Percentiles rank a stretch among this genome's conserved stretches.
Conservation (phyloP, 2,888 invertebrate genomes). For the Himalopsyche japonica region DNA sequence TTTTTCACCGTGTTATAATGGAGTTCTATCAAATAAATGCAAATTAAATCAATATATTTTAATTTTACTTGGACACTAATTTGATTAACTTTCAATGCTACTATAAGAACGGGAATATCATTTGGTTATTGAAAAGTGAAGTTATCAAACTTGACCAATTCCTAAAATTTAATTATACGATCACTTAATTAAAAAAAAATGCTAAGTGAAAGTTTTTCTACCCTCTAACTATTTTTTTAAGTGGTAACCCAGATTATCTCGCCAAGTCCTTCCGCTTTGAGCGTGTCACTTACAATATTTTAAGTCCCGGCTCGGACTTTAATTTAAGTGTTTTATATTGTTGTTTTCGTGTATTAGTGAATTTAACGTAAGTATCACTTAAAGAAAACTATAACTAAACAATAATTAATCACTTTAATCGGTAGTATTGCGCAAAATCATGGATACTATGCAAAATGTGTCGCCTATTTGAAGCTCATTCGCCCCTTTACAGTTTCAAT, state of each 20-base stretch:
- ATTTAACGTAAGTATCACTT: background rate
- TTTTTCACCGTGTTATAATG: too few species aligned
- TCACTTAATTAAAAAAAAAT: too few species aligned
- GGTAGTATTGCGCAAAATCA: background rate
- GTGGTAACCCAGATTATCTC: background rate
- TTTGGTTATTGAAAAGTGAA: too few species aligned
- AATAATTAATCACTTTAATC: background rate
- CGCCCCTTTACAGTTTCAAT: background rate
- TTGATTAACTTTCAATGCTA: too few species aligned
- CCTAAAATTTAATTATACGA: too few species aligned
- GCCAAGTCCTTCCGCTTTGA: background rate
- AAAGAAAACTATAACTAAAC: background rate
- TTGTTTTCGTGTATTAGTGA: background rate
- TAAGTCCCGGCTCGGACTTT: background rate
- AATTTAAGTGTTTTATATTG: background rate
- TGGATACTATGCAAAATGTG: background rate
- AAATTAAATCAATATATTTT: too few species aligned
- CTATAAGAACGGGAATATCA: too few species aligned
- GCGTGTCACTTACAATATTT: background rate
- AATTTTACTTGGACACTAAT: too few species aligned
- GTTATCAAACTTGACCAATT: too few species aligned
- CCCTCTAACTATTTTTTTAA: too few species aligned
- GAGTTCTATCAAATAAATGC: too few species aligned
- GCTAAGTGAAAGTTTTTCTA: too few species aligned
- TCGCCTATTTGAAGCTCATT: background rate